These are phyloP conservation scores for Dicyrtoma fusca DNA, from an alignment of 2,888 invertebrate species.

Conservation along the genomic window DNA sequence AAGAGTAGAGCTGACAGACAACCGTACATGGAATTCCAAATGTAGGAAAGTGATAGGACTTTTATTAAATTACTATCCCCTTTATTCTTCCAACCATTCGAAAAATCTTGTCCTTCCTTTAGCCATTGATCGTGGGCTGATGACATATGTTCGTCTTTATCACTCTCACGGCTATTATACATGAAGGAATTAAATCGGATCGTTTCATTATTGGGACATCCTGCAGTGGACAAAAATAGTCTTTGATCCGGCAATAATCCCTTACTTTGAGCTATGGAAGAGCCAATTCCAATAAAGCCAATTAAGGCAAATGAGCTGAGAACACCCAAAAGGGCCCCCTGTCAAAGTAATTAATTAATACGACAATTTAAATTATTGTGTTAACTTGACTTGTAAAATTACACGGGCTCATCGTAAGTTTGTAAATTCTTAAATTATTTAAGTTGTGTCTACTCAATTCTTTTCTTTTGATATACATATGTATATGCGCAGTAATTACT, in stretches of 20 bases:
- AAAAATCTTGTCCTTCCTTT: background rate
- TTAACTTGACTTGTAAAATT: too few species aligned
- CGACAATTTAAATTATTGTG: too few species aligned
- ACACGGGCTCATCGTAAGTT: too few species aligned
- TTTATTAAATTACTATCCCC: slow-evolving; percentile 1
- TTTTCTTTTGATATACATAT: too few species aligned
- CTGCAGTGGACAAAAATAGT: slow-evolving; percentile 21
- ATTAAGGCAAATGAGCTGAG: slow-evolving; percentile 41
- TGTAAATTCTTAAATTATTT: too few species aligned
- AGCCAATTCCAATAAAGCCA: slow-evolving; percentile 48
- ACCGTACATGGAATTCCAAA: slow-evolving; percentile 22
- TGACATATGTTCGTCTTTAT: too few species aligned
- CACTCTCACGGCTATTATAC: too few species aligned
- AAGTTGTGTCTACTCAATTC: too few species aligned
- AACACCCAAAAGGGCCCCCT: slow-evolving; percentile 48
- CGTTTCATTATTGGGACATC: slow-evolving; percentile 12
- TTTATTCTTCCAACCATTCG: background rate
- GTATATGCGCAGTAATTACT: too few species aligned
- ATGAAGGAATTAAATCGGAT: too few species aligned
- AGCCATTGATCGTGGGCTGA: background rate
- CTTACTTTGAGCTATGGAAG: slow-evolving; percentile 44
- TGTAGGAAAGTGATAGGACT: slow-evolving; percentile 11
- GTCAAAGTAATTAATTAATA: too few species aligned
- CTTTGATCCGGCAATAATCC: slow-evolving; percentile 45
- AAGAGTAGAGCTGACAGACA: slow-evolving; percentile 17